Conservation (phyloP, 2,113 vertebrate species). For the Elanus axillaris region DNA sequence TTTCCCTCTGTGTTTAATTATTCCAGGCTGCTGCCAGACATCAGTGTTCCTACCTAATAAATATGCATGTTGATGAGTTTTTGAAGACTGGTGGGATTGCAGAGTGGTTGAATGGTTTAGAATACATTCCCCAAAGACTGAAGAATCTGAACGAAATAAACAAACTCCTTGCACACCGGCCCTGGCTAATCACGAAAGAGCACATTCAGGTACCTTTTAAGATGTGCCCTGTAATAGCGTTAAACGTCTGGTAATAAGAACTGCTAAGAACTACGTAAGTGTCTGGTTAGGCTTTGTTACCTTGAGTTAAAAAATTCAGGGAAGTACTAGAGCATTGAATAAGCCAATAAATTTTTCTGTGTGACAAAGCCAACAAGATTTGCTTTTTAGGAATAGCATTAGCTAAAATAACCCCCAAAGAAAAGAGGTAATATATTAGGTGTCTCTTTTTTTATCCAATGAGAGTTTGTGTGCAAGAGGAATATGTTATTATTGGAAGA, state of each 20-base stretch:
- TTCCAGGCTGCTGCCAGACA: slow-evolving; percentile 82
- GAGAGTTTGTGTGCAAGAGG: not conserved
- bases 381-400: not conserved
- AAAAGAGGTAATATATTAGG: not conserved
- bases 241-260: not conserved
- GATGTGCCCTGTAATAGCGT: not conserved
- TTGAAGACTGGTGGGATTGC: slow-evolving; percentile 82
- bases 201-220: slow-evolving; percentile 80
- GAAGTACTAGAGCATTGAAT: not conserved
- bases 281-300: not conserved
- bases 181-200: slow-evolving; percentile 85
- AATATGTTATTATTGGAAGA: not conserved
- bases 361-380: not conserved
- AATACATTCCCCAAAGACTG: slow-evolving; percentile 82
- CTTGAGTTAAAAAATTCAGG: not conserved
- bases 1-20: slow-evolving; percentile 23
- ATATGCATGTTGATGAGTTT: slow-evolving; percentile 85
- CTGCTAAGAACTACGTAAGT: not conserved
- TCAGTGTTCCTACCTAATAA: slow-evolving; percentile 84
- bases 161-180: slow-evolving; percentile 84
- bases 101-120: slow-evolving; percentile 83
- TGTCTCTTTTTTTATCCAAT: not conserved
- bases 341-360: not conserved
- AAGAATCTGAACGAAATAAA: slow-evolving; percentile 86
- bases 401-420: not conserved